These are phyloP conservation scores for Tringa solitaria DNA, from an alignment of 2,113 vertebrate species.

Conservation along the genomic window DNA sequence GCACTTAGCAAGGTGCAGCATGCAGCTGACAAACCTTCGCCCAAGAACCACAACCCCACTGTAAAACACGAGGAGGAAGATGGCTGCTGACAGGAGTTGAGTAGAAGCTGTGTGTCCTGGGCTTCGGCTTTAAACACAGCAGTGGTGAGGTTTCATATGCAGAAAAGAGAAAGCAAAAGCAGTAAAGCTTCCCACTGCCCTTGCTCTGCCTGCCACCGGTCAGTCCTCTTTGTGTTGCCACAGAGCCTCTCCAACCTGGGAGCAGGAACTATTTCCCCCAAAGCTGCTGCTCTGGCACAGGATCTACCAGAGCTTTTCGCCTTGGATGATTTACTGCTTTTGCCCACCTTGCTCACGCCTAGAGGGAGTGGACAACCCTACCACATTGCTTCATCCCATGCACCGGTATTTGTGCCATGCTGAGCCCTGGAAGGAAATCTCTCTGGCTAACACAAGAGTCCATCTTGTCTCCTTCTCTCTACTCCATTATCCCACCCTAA, in stretches of 20 bases:
- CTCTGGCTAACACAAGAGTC: background rate
- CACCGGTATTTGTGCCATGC: background rate
- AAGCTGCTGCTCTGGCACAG: background rate
- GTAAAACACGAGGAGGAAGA: background rate
- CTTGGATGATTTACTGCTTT: background rate
- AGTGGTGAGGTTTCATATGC: rapidly evolving
- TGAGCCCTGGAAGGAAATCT: background rate
- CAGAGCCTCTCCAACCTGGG: background rate
- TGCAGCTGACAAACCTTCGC: rapidly evolving
- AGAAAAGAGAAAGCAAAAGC: background rate
- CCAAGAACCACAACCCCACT: rapidly evolving
- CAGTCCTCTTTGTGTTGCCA: rapidly evolving
- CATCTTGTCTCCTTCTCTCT: background rate
- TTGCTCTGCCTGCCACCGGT: background rate
- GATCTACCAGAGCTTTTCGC: rapidly evolving
- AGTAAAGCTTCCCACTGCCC: background rate
- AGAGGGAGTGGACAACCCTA: background rate
- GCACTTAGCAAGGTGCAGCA: background rate
- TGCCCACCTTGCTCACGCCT: background rate
- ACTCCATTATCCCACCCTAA: background rate
- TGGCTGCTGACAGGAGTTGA: background rate
- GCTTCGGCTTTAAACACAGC: background rate
- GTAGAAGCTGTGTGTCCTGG: rapidly evolving
- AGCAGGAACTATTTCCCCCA: rapidly evolving
- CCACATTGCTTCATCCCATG: rapidly evolving